Evolutionary conservation across 2,113 vertebrate genomes (phyloP), one percentile per base, ranked within the genome.

Genomic region (Scytalopus superciliaris): DNA sequence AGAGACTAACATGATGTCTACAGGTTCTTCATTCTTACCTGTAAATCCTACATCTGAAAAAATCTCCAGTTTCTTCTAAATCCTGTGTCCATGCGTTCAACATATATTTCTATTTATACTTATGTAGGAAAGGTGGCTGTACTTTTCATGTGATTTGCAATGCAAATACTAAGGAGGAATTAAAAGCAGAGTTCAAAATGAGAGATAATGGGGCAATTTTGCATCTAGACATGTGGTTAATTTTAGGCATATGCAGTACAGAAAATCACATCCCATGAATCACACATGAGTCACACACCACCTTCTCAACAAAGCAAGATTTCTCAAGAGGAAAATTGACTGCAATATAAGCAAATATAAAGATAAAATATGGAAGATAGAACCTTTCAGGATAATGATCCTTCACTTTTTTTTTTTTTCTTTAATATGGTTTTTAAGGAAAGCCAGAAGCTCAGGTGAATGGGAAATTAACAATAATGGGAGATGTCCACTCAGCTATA

Each of bases 401-500:
- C 42, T 9, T 28, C 12, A 56, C 2, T 49, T 88, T 82, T 19
- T 35, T 78, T 90, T 47, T 45, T 25, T 39, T 42, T 14, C 19
- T 63, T 25, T 21, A 45, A 44, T 73, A 42, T 33, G 8, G 35
- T 59, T 93, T 93, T 92, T 31, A 93, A 92, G 31, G 59, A 77
- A 78, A 92, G 7, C 22, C n/a, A 84, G 52, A 49, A 40, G 6
- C 31, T 87, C 59, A 82, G n/a, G 30, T 57, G 31, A 69, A 69
- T 81, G 25, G 90, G 55, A 97, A 96, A 96, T 90, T 96, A 94
- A 72, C 30, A 94, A 50, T 69, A 87, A 88, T 76, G 19, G 31
- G 69, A 87, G 69, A 93, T 74, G 42, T 94, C 92, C 74, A 64
- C 40, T 97, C 72, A 95, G 35, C 62, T 95, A 93, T 93, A 96